A percentile compares a stretch with the other conserved stretches of the same genome.
Conservation (phyloP, 2,113 vertebrate species). For the Oophaga pumilio region DNA sequence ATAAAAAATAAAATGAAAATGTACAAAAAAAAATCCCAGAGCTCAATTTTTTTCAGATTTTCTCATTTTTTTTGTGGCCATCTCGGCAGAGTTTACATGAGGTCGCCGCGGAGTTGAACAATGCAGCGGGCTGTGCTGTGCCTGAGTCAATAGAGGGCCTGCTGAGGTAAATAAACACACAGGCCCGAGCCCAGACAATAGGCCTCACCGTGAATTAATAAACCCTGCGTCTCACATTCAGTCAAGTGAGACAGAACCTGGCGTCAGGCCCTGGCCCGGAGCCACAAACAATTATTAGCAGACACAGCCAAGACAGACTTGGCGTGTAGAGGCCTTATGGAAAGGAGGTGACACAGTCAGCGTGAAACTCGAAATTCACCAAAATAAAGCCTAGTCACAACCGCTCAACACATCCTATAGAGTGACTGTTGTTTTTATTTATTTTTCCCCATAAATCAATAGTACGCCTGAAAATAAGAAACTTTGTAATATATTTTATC, state of each 20-base stretch:
- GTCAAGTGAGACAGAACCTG: conserved; percentile 53
- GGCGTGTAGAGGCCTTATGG: conserved; percentile 42
- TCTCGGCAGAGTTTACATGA: conserved; percentile 28
- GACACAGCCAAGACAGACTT: conserved; percentile 49
- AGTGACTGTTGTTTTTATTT: too few species aligned
- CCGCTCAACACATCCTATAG: not conserved
- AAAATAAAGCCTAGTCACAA: conserved; percentile 18
- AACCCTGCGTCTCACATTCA: conserved; percentile 48
- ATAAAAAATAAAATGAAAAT: not conserved
- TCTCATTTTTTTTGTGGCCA: conserved; percentile 27
- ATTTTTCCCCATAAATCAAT: too few species aligned
- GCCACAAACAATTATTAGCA: conserved; percentile 55
- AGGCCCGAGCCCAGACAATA: conserved; percentile 52
- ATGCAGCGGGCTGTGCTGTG: conserved; percentile 40
- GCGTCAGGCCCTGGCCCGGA: conserved; percentile 42
- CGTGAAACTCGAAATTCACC: conserved; percentile 21
- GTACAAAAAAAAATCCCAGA: not conserved
- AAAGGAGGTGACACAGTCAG: conserved; percentile 46
- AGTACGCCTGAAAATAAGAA: too few species aligned
- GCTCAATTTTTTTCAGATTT: not conserved
- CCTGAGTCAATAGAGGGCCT: conserved; percentile 51
- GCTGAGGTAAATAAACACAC: conserved; percentile 55
- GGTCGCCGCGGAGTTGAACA: conserved; percentile 48
- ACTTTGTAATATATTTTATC: too few species aligned
- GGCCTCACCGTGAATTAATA: conserved; percentile 56